Base-by-base conservation (phyloP, 2,113 vertebrate genomes). In the Chlorodrepanis virens region DNA sequence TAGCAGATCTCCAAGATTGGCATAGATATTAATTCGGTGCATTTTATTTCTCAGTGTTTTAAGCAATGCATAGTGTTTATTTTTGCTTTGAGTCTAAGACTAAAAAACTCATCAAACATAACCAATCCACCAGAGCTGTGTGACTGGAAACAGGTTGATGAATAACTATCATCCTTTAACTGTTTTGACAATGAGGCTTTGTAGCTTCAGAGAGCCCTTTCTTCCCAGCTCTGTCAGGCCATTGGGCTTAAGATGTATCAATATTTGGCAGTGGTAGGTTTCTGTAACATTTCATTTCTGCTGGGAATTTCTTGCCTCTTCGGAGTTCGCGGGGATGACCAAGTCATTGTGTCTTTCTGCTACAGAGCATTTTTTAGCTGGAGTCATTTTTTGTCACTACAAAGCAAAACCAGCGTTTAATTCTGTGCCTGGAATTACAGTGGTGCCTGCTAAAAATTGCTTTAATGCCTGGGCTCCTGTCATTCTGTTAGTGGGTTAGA, bases 381-480 rank as follows among this genome's bases (percentile, higher is more conserved):
- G 33, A 80, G 61, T 83, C 3, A 59, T 60, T 79, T 69, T 27
- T 79, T 79, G 27, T 88, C 25, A 9, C 78, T 94, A 59, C 84
- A 93, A 94, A 93, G 63, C 33, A 88, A 80, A 94, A 72, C 2
- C 67, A 63, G 39, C 67, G 85, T 95, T 94, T 84, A 80, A 69
- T 90, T 93, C 67, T 89, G 10, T 76, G 70, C 17, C 54, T 96
- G 50, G 54, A 79, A 85, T 94, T 91, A 39, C 0, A 6, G 42
- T 80, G 63, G 75, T 2, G 18, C 42, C 50, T 91, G 50, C 28
- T 65, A 54, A 90, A 69, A 12, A 5, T 39, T 83, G 23, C 29
- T 71, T 84, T 74, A 78, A 49, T 82, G 68, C 56, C 72, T 44
- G 47, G 82, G 75, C 35, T 74, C 15, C 42, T 68, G 67, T 61